Evolutionary conservation across 2,888 invertebrate genomes (phyloP), one percentile per base, ranked within the genome.

Genomic region (Capitulum mitella): DNA sequence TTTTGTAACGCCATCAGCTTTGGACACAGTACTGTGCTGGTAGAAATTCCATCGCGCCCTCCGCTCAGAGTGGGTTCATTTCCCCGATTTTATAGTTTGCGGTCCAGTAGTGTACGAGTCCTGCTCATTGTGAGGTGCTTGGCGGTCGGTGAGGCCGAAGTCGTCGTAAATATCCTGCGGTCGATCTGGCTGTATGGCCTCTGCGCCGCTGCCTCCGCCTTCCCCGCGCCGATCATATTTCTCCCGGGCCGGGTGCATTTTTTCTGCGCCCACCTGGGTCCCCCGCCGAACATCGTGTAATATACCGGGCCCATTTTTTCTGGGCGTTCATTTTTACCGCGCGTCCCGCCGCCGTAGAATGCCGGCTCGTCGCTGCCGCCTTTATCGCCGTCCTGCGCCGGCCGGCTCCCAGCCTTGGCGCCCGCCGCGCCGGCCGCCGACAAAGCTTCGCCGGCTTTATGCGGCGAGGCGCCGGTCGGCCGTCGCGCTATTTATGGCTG

Each of bases 291-390:
- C 70, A 22, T 10, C 16, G 37, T 14, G 70, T 70, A 40, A 37
- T 70, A 70, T 70, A 70, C 26, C 40, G 70, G 37, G 70, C 19
- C 10, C 40, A 70, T 37, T 70, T 70, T 58, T 58, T 70, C 40
- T 29, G 26, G 37, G 22, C 22, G 37, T 10, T 70, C 43, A 37
- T 37, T 26, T 64, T 34, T 34, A n/a, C 34, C 64, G 40, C 6
- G 70, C 70, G 70, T 19, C 26, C 70, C 58, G 58, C 12, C 29
- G 58, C 58, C 58, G 22, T 29, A n/a, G 58, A 58, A 58, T 29
- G 58, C 29, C 58, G n/a, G 10, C n/a, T n/a, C 58, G n/a, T 19
- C n/a, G 12, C 6, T 58, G n/a, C 70, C 40, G 40, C 2, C 12
- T 12, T 70, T 40, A 40, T n/a, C 70, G 12, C 40, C 37, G 22